phyloP scores from a whole-genome alignment of 2,113 vertebrate genomes.

The Petaurus breviceps region DNA sequence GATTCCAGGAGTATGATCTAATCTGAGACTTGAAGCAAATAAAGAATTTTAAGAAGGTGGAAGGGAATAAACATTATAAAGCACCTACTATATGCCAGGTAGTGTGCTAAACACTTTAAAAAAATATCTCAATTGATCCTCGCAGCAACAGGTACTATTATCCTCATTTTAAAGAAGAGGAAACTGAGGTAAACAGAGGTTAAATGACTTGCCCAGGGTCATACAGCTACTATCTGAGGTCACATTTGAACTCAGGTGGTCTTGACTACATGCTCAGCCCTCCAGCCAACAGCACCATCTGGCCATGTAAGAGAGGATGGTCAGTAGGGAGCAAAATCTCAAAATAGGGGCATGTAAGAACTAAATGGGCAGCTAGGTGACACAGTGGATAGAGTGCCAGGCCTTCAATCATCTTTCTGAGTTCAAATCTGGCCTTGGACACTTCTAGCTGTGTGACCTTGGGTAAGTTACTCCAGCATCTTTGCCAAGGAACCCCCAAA shows the following conservation, averaged over 20 bases:
- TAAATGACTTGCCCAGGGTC: background rate
- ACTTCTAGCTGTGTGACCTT: too few relatives aligned
- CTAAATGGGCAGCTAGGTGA: background rate
- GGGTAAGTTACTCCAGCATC: too few relatives aligned
- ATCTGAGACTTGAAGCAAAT: background rate
- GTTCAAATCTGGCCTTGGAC: background rate
- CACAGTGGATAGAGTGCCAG: background rate
- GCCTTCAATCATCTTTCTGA: background rate
- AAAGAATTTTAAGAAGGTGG: background rate
- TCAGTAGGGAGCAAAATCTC: background rate
- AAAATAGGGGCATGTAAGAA: background rate
- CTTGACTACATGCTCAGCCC: background rate
- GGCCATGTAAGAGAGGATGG: background rate
- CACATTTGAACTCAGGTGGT: background rate
- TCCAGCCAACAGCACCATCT: background rate
- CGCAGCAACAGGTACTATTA: too few relatives aligned
- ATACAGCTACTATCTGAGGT: background rate
- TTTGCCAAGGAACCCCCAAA: too few relatives aligned
- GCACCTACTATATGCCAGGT: background rate
- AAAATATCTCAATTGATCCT: too few relatives aligned
- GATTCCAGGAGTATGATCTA: background rate
- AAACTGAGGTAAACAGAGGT: background rate
- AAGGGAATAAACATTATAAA: background rate
- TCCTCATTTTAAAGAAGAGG: background rate
- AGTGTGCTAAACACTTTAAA: background rate